phyloP scores from a whole-genome alignment of 2,797 vertebrate genomes.

The Hippopotamyrus pictus region DNA sequence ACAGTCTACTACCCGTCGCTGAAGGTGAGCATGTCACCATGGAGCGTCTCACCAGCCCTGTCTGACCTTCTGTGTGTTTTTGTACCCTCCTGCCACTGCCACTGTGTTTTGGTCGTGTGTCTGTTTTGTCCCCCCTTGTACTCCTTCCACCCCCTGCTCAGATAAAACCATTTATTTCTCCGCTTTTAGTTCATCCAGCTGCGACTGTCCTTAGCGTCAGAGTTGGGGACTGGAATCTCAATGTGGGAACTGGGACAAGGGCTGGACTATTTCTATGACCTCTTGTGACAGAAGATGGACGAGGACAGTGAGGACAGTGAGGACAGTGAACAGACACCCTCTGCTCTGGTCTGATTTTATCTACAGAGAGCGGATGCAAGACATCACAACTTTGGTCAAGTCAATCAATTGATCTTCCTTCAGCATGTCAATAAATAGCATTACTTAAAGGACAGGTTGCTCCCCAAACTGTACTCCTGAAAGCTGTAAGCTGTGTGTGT shows the following conservation, averaged over 20 bases:
- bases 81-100: not conserved
- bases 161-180: not conserved
- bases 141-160: not conserved
- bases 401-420: not conserved
- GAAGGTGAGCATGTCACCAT: constrained; percentile 63
- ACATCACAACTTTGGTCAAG: constrained; percentile 19
- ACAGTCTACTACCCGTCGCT: constrained; percentile 86
- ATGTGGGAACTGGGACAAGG: constrained; percentile 98
- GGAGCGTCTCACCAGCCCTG: not conserved
- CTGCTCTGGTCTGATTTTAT: constrained; percentile 6
- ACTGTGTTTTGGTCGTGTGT: not conserved
- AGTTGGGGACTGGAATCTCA: constrained; percentile 87
- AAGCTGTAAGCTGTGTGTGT: not conserved
- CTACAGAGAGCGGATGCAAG: not conserved
- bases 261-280: constrained; percentile 97
- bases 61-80: not conserved
- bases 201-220: constrained; percentile 77
- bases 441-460: constrained; percentile 12
- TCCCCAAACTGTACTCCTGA: not conserved
- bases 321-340: not conserved
- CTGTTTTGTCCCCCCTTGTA: not conserved
- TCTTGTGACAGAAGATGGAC: constrained; percentile 61
- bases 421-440: constrained; percentile 17
- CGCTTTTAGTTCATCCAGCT: constrained; percentile 76
- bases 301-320: not conserved